phyloP scores from a whole-genome alignment of 2,113 vertebrate genomes.

The Xiphias gladius region DNA sequence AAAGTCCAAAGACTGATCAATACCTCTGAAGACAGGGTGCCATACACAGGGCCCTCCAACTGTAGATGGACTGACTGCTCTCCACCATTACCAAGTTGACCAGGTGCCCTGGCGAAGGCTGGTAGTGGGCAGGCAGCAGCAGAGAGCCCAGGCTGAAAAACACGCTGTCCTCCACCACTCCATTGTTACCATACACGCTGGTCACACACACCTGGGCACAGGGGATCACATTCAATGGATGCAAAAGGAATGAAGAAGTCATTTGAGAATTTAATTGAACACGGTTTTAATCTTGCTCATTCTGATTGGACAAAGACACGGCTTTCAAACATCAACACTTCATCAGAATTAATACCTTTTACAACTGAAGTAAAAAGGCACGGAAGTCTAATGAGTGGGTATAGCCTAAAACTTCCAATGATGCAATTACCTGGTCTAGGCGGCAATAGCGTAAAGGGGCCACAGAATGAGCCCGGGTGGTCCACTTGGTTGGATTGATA shows the following conservation, averaged over 20 bases:
- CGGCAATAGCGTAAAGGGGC: slow-evolving; percentile 91
- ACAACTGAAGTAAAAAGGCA: neutral
- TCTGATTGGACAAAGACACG: neutral
- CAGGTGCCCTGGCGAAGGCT: slow-evolving; percentile 83
- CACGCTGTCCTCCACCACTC: slow-evolving; percentile 89
- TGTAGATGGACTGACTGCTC: slow-evolving; percentile 91
- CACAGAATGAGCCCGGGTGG: slow-evolving; percentile 88
- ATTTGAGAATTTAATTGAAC: neutral
- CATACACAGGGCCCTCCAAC: slow-evolving; percentile 94
- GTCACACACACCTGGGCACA: slow-evolving; percentile 87
- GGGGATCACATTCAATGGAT: neutral
- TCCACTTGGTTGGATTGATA: slow-evolving; percentile 86
- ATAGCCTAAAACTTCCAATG: neutral
- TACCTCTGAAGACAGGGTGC: slow-evolving; percentile 85
- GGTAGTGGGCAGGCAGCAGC: slow-evolving; percentile 86
- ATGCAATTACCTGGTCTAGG: slow-evolving; percentile 86
- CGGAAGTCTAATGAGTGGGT: neutral
- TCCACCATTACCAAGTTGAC: slow-evolving; percentile 93
- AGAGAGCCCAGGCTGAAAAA: slow-evolving; percentile 93
- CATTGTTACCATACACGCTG: slow-evolving; percentile 85
- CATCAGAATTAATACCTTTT: neutral
- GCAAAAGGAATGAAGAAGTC: neutral
- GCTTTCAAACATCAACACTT: neutral
- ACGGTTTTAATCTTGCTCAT: neutral
- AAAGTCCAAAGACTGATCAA: neutral